Evolutionary conservation across 2,888 invertebrate species (phyloP).

Genomic region (Plemyria rubiginata): DNA sequence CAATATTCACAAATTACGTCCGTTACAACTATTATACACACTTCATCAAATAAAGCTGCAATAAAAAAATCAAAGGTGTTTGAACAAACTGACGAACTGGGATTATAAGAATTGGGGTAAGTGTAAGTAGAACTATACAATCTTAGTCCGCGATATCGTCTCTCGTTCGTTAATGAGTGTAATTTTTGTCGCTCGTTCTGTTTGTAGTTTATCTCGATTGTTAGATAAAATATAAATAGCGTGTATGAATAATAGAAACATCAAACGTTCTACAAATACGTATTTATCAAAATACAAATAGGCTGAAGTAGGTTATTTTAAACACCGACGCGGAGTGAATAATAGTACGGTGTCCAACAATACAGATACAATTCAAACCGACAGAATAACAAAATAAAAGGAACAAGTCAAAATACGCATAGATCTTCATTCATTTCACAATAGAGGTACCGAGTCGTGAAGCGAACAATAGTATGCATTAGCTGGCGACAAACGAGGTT

Average conservation of each 20-base stretch:
- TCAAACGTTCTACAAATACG: neutral
- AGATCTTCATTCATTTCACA: constrained; percentile 48
- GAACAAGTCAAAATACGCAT: constrained; percentile 39
- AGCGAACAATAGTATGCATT: constrained; percentile 56
- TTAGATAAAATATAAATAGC: constrained; percentile 22
- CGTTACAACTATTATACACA: constrained; percentile 2
- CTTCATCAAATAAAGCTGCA: neutral
- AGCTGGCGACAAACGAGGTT: constrained; percentile 56
- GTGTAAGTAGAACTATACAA: constrained; percentile 62
- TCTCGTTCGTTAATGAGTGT: constrained; percentile 44
- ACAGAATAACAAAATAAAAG: constrained; percentile 29
- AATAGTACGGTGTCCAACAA: constrained; percentile 13
- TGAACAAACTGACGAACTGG: constrained; percentile 39
- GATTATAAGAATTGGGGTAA: constrained; percentile 58
- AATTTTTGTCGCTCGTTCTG: constrained; percentile 36
- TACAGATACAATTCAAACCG: constrained; percentile 13
- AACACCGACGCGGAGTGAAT: constrained; percentile 1
- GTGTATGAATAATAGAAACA: constrained; percentile 1
- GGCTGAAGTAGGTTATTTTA: neutral
- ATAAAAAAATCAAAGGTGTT: constrained; percentile 17
- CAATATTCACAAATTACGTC: constrained; percentile 16
- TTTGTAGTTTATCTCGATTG: constrained; percentile 21
- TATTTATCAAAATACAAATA: constrained; percentile 2
- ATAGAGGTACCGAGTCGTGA: constrained; percentile 52
- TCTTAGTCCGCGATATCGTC: constrained; percentile 52